Conservation (phyloP, 2,888 invertebrate species). For the Syrphus vitripennis region DNA sequence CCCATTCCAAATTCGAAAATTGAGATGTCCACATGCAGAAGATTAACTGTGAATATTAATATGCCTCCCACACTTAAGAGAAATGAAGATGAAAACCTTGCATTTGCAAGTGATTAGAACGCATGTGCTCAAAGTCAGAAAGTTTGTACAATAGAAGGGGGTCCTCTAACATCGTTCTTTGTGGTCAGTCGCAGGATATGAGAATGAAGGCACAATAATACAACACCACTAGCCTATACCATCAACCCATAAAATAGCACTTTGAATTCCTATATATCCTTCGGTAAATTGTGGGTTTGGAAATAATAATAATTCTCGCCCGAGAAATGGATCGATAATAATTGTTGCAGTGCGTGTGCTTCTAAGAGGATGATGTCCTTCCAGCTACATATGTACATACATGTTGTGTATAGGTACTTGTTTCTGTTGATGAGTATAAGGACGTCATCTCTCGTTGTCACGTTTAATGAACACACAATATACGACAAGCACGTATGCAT, state of each 20-base stretch:
- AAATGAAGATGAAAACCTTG: slow-evolving; percentile 28
- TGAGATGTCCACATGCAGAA: slow-evolving; percentile 61
- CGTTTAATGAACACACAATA: slow-evolving; percentile 65
- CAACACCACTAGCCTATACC: neutral
- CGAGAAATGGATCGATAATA: slow-evolving; percentile 63
- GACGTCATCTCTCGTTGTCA: slow-evolving; percentile 60
- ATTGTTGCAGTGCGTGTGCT: slow-evolving; percentile 55
- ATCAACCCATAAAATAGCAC: slow-evolving; percentile 3
- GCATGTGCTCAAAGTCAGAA: slow-evolving; percentile 50
- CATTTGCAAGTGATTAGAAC: slow-evolving; percentile 52
- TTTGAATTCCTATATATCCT: slow-evolving; percentile 20
- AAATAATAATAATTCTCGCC: slow-evolving; percentile 64
- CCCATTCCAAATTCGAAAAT: slow-evolving; percentile 40
- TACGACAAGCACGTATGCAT: slow-evolving; percentile 27
- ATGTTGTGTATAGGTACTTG: neutral
- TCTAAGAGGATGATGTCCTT: slow-evolving; percentile 18
- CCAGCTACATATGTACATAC: neutral
- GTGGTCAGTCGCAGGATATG: slow-evolving; percentile 38
- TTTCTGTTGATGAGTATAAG: neutral
- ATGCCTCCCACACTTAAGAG: slow-evolving; percentile 19
- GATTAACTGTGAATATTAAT: slow-evolving; percentile 71
- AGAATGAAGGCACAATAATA: too few relatives aligned
- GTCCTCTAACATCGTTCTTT: slow-evolving; percentile 5
- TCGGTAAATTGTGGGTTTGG: slow-evolving; percentile 20
- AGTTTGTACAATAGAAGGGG: neutral